Evolutionary conservation across 2,797 vertebrate genomes (phyloP), one percentile per base, ranked within the genome.

Genomic region (Chlorospingus flavigularis): DNA sequence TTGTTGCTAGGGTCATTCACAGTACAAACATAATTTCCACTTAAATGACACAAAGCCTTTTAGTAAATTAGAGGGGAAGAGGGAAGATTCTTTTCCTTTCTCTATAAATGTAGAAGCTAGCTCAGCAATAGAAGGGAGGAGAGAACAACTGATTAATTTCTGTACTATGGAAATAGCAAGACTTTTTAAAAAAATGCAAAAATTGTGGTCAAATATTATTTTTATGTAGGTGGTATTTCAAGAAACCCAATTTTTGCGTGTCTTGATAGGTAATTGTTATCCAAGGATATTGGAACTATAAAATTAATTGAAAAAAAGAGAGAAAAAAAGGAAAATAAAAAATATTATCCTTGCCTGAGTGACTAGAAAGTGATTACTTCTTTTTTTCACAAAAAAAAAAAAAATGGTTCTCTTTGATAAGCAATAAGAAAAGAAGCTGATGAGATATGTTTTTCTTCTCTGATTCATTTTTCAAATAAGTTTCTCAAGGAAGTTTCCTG

Each of bases 401-500:
- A 8, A 4, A 2, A 4, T 4, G 1, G 28, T 90, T 86, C 63
- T n/a, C 30, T 94, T 90, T 90, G 73, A 88, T 86, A 30, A 88
- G 13, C n/a, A 94, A 31, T 53, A 43, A 81, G 30, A 67, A 84
- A 84, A 88, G 21, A 71, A 88, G 40, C 25, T 66, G 71, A 84
- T 84, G 67, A 88, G 57, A 51, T 80, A n/a, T 19, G 19, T 70
- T 88, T 84, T 57, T 81, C 10, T 90, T 88, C 75, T 80, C 42
- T 78, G 50, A 83, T 83, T 81, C 7, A 31, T 92, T 90, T 86
- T 93, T 80, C 20, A 86, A 95, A 73, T 37, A 91, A 80, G 20
- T 79, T 90, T 91, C 54, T 88, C 55, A 78, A 48, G 83, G 48
- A 75, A 88, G 21, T 24, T 78, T 90, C 68, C 55, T 66, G 26